Base-by-base conservation (phyloP, 2,888 invertebrate species). In the Drosophila pullipes region DNA sequence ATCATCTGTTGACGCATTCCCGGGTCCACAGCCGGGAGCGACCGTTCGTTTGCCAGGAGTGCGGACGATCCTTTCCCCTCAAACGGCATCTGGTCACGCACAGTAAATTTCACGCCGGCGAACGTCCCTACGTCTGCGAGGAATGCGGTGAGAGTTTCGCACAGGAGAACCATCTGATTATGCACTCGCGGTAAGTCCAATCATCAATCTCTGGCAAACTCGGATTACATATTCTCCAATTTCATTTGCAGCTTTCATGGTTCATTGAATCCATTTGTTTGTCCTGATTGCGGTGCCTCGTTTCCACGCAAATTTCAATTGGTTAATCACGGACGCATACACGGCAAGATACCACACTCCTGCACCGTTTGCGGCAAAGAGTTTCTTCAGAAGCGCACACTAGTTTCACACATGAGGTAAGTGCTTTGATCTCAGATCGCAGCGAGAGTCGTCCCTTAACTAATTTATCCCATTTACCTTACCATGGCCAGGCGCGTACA, bases 251-350 rank as follows among this genome's bases (percentile, higher is more conserved):
- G 98, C 76, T 98, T 98, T 94, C 98, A 98, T 94, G 98, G 98
- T n/a, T 99, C 99, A 10, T 96, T 98, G 90, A 97, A 98, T 90
- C 99, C 99, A 16, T 99, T 98, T 94, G 97, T 97, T 83, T 99
- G 99, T 93, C 96, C 96, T 63, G 97, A 97, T 91, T 99, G 99
- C 91, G 97, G 97, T 30, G 96, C 96, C 62, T 96, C 97, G 70
- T 97, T 97, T 94, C 96, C 97, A 69, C 95, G 97, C 76, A 97
- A 97, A 94, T 97, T 97, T 94, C 97, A 97, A 93, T 94, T 97
- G 82, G 97, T 97, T 55, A 97, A 97, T 93, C 97, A 97, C 93
- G 97, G 96, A 16, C 95, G 97, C 10, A 95, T 97, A 76, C 97
- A 97, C 93, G 97, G 97, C 33, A 94, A 96, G 66, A 95, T 96